Percentiles rank a stretch among this genome's conserved stretches.
phyloP scores from a whole-genome alignment of 2,888 invertebrate genomes.

The Limnephilus rhombicus region DNA sequence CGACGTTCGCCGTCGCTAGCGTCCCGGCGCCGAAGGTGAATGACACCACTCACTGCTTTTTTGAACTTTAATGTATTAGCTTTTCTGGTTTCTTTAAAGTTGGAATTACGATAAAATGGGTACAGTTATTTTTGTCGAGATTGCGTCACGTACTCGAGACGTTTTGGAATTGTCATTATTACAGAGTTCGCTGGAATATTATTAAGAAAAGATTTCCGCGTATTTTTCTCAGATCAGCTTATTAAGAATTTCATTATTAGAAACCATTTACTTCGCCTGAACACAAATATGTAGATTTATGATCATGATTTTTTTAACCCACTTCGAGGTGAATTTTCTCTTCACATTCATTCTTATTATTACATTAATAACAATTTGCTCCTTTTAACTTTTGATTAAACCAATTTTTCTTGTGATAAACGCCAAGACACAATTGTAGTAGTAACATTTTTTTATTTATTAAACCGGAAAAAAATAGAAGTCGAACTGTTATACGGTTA shows the following conservation, averaged over 20 bases:
- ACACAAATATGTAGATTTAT: not conserved
- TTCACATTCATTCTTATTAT: not conserved
- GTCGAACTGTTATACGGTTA: not conserved
- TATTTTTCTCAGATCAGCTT: not conserved
- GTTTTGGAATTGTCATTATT: not conserved
- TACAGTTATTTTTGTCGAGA: constrained; percentile 3
- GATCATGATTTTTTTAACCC: not conserved
- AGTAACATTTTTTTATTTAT: not conserved
- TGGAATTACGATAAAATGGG: constrained; percentile 8
- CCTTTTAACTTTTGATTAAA: not conserved
- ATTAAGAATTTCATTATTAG: not conserved
- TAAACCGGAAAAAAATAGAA: not conserved
- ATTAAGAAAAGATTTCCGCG: not conserved
- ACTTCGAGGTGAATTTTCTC: not conserved
- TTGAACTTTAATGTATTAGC: not conserved
- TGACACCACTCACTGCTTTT: constrained; percentile 12
- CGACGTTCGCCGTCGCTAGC: constrained; percentile 19
- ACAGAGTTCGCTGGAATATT: not conserved
- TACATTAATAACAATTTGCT: not conserved
- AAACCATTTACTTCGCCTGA: not conserved
- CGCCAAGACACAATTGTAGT: not conserved
- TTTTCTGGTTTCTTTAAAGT: not conserved
- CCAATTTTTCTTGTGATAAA: not conserved
- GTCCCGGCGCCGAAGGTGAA: constrained; percentile 47
- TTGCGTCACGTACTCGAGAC: constrained; percentile 10